These are phyloP conservation scores for Meliscaeva auricollis DNA, from an alignment of 2,888 invertebrate species.

Conservation along the genomic window DNA sequence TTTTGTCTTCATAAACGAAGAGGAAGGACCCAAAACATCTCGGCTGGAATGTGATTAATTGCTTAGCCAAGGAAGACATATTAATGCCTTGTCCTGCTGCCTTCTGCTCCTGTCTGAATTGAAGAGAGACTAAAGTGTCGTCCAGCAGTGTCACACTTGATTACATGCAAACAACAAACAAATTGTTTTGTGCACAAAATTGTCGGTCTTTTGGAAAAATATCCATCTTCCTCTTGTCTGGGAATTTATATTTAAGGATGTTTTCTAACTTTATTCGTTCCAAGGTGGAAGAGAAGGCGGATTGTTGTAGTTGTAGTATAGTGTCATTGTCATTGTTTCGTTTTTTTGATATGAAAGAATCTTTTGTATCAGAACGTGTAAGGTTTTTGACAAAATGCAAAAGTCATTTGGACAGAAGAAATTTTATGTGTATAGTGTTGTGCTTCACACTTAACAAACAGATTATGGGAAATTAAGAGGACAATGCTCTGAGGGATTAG, in stretches of 20 bases:
- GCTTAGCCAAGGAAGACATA: constrained; percentile 50
- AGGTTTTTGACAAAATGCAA: constrained; percentile 27
- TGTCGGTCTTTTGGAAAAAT: constrained; percentile 40
- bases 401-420: constrained; percentile 60
- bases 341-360: constrained; percentile 1
- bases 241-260: constrained; percentile 62
- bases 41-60: constrained; percentile 64
- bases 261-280: constrained; percentile 30
- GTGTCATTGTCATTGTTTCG: constrained; percentile 22
- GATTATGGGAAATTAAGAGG: constrained; percentile 71
- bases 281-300: constrained; percentile 25
- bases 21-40: constrained; percentile 33
- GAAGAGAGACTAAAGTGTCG: constrained; percentile 59
- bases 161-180: constrained; percentile 72
- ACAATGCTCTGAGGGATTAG: constrained; percentile 47
- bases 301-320: no score
- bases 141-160: constrained; percentile 69
- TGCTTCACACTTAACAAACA: constrained; percentile 70
- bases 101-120: constrained; percentile 41
- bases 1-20: constrained; percentile 41
- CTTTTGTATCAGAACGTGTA: constrained; percentile 7
- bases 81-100: constrained; percentile 30
- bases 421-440: constrained; percentile 53
- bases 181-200: constrained; percentile 66
- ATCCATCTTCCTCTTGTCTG: constrained; percentile 55